Percentiles rank a stretch among this genome's conserved stretches.
phyloP scores from a whole-genome alignment of 2,797 vertebrate species.

The Pseudochromis fuscus region DNA sequence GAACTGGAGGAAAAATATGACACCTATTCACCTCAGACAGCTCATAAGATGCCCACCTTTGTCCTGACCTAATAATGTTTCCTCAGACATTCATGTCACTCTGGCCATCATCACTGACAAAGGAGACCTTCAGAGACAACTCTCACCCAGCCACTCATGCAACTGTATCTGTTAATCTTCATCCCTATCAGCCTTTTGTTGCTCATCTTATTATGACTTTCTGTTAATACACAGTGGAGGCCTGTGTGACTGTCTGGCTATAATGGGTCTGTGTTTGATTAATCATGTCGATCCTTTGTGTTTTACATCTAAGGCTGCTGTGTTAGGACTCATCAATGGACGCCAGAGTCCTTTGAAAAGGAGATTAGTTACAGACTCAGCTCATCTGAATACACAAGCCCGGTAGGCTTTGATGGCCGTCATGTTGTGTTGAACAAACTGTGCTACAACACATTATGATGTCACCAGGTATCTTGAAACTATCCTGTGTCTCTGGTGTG shows the following conservation, averaged over 20 bases:
- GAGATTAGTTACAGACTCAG: slow-evolving; percentile 80
- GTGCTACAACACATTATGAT: slow-evolving; percentile 61
- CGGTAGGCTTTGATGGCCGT: slow-evolving; percentile 74
- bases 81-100: slow-evolving; percentile 79
- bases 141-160: slow-evolving; percentile 72
- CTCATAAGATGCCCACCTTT: slow-evolving; percentile 80
- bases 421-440: slow-evolving; percentile 63
- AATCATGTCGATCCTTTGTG: slow-evolving; percentile 84
- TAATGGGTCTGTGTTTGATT: slow-evolving; percentile 85
- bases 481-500: slow-evolving; percentile 24
- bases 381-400: slow-evolving; percentile 76
- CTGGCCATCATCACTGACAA: slow-evolving; percentile 79
- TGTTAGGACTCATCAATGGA: slow-evolving; percentile 82
- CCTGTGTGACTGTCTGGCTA: slow-evolving; percentile 80
- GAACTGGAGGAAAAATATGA: slow-evolving; percentile 61
- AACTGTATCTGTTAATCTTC: slow-evolving; percentile 84
- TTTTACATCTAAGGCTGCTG: slow-evolving; percentile 82
- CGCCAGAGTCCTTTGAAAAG: slow-evolving; percentile 79
- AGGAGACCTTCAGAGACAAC: slow-evolving; percentile 81
- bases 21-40: slow-evolving; percentile 68
- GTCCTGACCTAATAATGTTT: slow-evolving; percentile 83
- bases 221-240: slow-evolving; percentile 81
- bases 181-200: slow-evolving; percentile 79
- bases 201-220: slow-evolving; percentile 87
- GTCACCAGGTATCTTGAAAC: slow-evolving; percentile 55